These are phyloP conservation scores for Leptopilina myrica DNA, from an alignment of 2,888 invertebrate species.

Conservation along the genomic window DNA sequence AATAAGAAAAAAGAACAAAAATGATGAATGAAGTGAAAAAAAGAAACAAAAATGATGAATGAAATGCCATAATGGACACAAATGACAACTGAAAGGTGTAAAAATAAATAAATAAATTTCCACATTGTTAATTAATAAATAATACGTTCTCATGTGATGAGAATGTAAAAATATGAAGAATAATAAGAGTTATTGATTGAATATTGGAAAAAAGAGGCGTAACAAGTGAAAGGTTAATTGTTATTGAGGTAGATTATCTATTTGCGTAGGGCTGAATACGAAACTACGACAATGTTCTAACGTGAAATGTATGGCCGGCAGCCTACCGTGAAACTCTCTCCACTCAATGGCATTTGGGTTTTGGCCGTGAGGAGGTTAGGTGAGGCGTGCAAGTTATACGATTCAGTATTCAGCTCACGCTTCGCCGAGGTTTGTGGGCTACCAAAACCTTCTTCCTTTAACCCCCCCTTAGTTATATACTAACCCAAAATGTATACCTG, in stretches of 20 bases:
- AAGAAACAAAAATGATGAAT: too few species aligned
- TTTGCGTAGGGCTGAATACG: constrained; percentile 49
- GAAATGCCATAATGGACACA: too few species aligned
- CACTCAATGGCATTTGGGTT: constrained; percentile 64
- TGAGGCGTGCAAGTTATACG: constrained; percentile 54
- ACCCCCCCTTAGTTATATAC: constrained; percentile 48
- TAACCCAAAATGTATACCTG: constrained; percentile 11
- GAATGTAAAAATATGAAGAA: too few species aligned
- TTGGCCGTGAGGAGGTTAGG: constrained; percentile 45
- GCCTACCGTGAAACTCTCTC: constrained; percentile 69
- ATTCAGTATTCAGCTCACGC: constrained; percentile 58
- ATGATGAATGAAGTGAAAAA: too few species aligned
- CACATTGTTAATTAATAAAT: too few species aligned
- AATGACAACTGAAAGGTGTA: too few species aligned
- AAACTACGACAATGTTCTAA: constrained; percentile 58
- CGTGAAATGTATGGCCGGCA: constrained; percentile 65
- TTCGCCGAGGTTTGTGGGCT: constrained; percentile 54
- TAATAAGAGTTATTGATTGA: too few species aligned
- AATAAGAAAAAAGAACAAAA: too few species aligned
- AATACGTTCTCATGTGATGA: too few species aligned
- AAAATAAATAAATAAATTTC: too few species aligned
- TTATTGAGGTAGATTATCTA: constrained; percentile 1
- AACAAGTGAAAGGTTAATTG: constrained; percentile 27
- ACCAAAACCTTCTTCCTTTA: constrained; percentile 45
- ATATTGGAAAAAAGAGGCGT: not conserved